Percentiles rank a stretch among this genome's conserved stretches.
Conservation (phyloP, 2,797 vertebrate species). For the Sciurus vulgaris region DNA sequence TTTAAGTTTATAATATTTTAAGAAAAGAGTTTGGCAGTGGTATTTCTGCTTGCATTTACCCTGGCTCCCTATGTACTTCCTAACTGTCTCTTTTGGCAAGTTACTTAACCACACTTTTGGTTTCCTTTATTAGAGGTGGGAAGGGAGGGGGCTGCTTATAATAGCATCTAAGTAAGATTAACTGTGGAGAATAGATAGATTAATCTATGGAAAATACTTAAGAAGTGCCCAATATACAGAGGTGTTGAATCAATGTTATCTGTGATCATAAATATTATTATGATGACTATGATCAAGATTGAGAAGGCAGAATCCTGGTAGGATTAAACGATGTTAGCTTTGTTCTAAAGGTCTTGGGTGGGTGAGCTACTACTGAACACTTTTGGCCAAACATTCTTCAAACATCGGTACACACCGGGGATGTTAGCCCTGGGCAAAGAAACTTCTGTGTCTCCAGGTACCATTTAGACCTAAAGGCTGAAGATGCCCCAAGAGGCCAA, state of each 20-base stretch:
- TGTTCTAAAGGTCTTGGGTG: background rate
- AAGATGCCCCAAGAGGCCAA: background rate
- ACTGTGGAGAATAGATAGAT: background rate
- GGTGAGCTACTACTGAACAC: background rate
- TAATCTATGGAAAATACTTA: background rate
- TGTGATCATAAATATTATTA: conserved; percentile 9
- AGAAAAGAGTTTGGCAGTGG: background rate
- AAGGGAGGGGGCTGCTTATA: background rate
- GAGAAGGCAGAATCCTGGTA: background rate
- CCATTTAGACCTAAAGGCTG: background rate
- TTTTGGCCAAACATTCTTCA: background rate
- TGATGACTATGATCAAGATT: background rate
- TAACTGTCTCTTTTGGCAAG: background rate
- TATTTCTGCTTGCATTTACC: background rate
- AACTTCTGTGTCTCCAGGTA: background rate
- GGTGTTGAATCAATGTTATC: background rate
- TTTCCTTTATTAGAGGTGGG: background rate
- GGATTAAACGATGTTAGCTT: background rate
- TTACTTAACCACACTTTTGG: background rate
- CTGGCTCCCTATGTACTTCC: background rate
- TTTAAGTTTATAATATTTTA: conserved; percentile 16
- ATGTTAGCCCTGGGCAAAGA: background rate
- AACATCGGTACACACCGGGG: background rate
- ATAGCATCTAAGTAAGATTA: background rate
- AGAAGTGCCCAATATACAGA: background rate